Evolutionary conservation across 2,888 invertebrate genomes (phyloP).

Genomic region (Caprella mutica): DNA sequence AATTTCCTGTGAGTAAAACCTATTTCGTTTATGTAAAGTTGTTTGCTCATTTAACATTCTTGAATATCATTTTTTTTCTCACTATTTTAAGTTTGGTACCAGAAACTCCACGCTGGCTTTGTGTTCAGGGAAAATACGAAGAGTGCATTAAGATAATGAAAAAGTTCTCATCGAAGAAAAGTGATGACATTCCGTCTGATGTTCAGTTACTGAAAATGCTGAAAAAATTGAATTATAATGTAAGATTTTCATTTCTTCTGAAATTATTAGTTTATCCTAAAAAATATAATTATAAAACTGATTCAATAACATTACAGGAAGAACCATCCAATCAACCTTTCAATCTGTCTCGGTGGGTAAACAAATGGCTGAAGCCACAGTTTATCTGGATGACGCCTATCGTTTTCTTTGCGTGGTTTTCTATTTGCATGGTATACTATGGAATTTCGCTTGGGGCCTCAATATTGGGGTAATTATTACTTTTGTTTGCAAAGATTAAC

Average conservation of each 20-base stretch:
- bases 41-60: no score
- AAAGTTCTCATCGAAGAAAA: conserved; percentile 11
- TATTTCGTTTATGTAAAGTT: no score
- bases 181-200: conserved; percentile 12
- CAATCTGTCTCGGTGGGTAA: no score
- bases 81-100: conserved; percentile 14
- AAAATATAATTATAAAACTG: no score
- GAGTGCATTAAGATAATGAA: conserved; percentile 16
- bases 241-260: no score
- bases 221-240: conserved; percentile 3
- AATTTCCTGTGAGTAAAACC: conserved; percentile 18
- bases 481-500: no score
- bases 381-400: conserved; percentile 5
- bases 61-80: no score
- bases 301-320: no score
- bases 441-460: conserved; percentile 23
- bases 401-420: conserved; percentile 24
- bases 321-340: no score
- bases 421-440: conserved; percentile 25
- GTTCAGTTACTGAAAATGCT: conserved; percentile 7
- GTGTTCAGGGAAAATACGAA: conserved; percentile 16
- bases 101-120: conserved; percentile 29
- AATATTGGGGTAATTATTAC: conserved; percentile 19
- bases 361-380: conserved; percentile 1
- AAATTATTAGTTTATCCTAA: no score